phyloP scores from a whole-genome alignment of 1,140 invertebrate genomes.

The Theocolax elegans region DNA sequence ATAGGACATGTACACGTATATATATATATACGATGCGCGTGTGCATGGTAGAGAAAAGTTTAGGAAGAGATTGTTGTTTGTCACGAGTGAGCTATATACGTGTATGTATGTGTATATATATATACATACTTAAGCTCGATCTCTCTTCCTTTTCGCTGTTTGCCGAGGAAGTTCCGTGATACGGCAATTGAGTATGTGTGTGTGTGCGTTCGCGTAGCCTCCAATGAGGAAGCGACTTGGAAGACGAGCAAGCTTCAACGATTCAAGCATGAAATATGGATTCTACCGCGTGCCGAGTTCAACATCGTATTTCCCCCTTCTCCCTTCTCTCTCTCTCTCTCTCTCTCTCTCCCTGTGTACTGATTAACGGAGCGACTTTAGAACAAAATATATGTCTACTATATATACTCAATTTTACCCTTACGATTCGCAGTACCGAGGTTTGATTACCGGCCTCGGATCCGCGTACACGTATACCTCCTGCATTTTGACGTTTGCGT shows the following conservation, averaged over 20 bases:
- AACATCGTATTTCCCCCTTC: not conserved
- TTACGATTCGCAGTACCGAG: no score
- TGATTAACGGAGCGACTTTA: no score
- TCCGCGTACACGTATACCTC: no score
- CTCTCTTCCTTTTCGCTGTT: not conserved
- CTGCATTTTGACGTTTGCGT: no score
- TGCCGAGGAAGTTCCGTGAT: conserved; percentile 14
- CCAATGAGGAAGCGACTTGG: not conserved
- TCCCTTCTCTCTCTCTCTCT: not conserved
- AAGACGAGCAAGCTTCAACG: not conserved
- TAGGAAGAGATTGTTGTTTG: conserved; percentile 23
- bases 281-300: not conserved
- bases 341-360: no score
- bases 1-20: no score
- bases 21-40: no score
- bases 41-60: conserved; percentile 30
- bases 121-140: not conserved
- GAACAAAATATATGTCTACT: not conserved
- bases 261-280: conserved; percentile 18
- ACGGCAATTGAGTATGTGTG: conserved; percentile 16
- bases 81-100: not conserved
- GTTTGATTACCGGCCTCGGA: no score
- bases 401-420: no score
- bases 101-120: no score
- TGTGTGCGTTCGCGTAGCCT: no score